Base-by-base conservation (phyloP, 2,888 invertebrate genomes). In the Caradrina kadenii region DNA sequence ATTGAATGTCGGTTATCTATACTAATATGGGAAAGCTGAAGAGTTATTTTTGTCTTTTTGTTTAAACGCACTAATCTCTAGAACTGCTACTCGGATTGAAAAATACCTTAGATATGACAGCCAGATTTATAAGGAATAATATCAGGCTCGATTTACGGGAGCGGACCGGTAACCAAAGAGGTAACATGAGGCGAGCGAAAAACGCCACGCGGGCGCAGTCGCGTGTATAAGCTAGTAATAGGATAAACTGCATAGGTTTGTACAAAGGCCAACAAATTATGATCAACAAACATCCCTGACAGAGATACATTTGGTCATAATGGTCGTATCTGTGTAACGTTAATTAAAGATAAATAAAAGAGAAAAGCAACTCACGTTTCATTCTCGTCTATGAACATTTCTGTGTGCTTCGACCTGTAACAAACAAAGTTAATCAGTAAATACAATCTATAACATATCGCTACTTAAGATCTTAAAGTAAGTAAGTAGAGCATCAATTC, bases 331-430 rank as follows among this genome's bases (percentile, higher is more conserved):
- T 39, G 17, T 45, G 5, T 17, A 45, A 22, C 17, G 13, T 13
- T 21, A 59, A 26, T 6, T 39, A 49, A 52, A 50, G 6, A 21
- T 53, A 56, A 63, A 53, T 45, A 48, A 74, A 65, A 50, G 15
- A n/a, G 55, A 62, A 63, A 35, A 83, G 45, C 65, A 5, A 95
- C 95, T 96, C 82, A 96, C 95, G 95, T 93, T 88, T 96, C 95
- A 93, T 96, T 96, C 91, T 95, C 95, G 95, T 96, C 95, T 93
- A 96, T 95, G 88, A 96, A 96, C 95, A 96, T 96, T 87, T 93
- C 93, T 91, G 89, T 91, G 84, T 89, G 86, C 84, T 93, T 92
- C 87, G 90, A 93, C 92, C 95, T 96, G 95, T 5, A 94, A 95
- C 88, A 92, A 89, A 88, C 81, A 82, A 58, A 22, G n/a, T 13